phyloP scores from a whole-genome alignment of 2,797 vertebrate genomes.

The Lithobates sylvaticus region DNA sequence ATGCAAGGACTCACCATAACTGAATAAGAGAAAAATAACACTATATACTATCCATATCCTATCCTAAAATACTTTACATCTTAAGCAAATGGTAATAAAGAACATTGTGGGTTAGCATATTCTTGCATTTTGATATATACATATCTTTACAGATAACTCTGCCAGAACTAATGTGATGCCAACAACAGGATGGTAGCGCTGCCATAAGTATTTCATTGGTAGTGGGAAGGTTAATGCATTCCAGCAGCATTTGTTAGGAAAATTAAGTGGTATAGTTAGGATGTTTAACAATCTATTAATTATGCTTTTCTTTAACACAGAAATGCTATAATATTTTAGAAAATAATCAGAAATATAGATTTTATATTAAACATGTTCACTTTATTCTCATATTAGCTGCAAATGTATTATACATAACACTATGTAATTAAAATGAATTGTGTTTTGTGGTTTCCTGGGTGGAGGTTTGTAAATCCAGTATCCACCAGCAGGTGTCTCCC shows the following conservation, averaged over 20 bases:
- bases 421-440: neutral
- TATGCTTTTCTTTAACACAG: too few species aligned
- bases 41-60: neutral
- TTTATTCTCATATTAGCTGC: neutral
- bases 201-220: constrained; percentile 20
- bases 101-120: constrained; percentile 22
- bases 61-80: neutral
- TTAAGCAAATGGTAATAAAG: constrained; percentile 9
- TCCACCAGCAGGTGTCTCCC: too few species aligned
- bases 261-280: constrained; percentile 2
- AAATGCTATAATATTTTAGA: neutral
- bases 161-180: constrained; percentile 12
- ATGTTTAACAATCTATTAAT: constrained; percentile 30
- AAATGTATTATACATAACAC: neutral
- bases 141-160: neutral
- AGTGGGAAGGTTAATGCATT: constrained; percentile 20
- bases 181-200: constrained; percentile 23
- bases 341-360: neutral
- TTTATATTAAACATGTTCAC: neutral
- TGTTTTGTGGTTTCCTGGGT: too few species aligned
- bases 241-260: constrained; percentile 36
- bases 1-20: constrained; percentile 11
- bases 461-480: too few species aligned
- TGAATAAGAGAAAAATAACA: constrained; percentile 1
- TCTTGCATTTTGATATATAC: constrained; percentile 5